These are phyloP conservation scores for Eubasilissa regina DNA, from an alignment of 1,140 invertebrate genomes.

Conservation along the genomic window DNA sequence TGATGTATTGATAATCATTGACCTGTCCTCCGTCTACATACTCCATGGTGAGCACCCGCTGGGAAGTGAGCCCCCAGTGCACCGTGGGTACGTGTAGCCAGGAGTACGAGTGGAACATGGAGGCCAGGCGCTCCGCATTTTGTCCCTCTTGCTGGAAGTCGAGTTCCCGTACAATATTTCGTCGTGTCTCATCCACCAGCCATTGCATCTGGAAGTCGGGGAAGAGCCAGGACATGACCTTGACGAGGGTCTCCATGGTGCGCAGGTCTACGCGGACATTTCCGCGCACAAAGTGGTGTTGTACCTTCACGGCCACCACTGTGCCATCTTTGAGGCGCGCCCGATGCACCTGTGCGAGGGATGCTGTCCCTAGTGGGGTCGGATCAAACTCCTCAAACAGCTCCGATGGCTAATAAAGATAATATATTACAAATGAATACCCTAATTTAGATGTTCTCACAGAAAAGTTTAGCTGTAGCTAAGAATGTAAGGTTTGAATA, in stretches of 20 bases:
- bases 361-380: conserved; percentile 93
- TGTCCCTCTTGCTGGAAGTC: conserved; percentile 93
- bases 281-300: conserved; percentile 90
- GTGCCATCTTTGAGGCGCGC: conserved; percentile 90
- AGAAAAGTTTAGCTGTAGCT: no score
- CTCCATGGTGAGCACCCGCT: conserved; percentile 96
- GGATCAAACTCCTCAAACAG: conserved; percentile 90
- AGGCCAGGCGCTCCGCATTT: conserved; percentile 89
- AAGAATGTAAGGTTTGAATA: no score
- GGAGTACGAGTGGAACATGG: conserved; percentile 76
- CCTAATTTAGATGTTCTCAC: no score
- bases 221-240: conserved; percentile 88
- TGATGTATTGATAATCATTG: conserved; percentile 92
- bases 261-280: conserved; percentile 92
- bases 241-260: conserved; percentile 94
- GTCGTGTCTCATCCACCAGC: conserved; percentile 96
- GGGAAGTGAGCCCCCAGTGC: conserved; percentile 88
- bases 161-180: conserved; percentile 93
- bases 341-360: conserved; percentile 96
- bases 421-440: not conserved
- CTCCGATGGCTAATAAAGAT: conserved; percentile 78
- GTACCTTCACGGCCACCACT: conserved; percentile 95
- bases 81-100: conserved; percentile 84
- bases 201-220: conserved; percentile 97
- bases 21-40: conserved; percentile 95